Percentiles rank a stretch among this genome's conserved stretches.
Evolutionary conservation across 2,888 invertebrate species (phyloP).

Genomic region (Hoplodrina ambigua): DNA sequence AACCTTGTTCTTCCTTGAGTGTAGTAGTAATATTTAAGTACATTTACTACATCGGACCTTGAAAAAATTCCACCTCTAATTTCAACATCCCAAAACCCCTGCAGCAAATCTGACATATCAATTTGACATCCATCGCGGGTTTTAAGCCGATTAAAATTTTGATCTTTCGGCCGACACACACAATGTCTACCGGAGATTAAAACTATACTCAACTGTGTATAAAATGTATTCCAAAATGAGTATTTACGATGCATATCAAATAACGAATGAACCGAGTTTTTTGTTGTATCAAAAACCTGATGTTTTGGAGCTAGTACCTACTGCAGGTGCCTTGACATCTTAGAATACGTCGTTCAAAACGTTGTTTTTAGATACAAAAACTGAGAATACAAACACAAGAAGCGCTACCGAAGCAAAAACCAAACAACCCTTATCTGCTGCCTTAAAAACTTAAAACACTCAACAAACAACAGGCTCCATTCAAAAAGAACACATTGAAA

Average conservation of each 20-base stretch:
- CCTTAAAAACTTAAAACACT: constrained; percentile 27
- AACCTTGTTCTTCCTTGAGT: background rate
- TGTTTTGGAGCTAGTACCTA: constrained; percentile 12
- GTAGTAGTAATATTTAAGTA: too few species aligned
- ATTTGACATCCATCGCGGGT: constrained; percentile 71
- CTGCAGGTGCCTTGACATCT: constrained; percentile 26
- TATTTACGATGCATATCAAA: constrained; percentile 56
- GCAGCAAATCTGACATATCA: constrained; percentile 73
- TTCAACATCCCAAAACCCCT: constrained; percentile 65
- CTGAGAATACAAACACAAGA: constrained; percentile 24
- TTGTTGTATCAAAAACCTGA: constrained; percentile 39
- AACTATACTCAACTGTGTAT: constrained; percentile 47
- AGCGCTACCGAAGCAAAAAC: constrained; percentile 28
- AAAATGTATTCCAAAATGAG: constrained; percentile 32
- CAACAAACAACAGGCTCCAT: constrained; percentile 26
- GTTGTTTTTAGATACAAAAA: constrained; percentile 19
- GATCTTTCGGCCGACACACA: constrained; percentile 54
- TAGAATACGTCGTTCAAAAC: constrained; percentile 6
- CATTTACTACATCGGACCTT: constrained; percentile 28
- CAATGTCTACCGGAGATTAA: constrained; percentile 56
- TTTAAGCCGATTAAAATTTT: constrained; percentile 78
- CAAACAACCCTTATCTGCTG: constrained; percentile 26
- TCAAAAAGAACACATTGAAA: constrained; percentile 49
- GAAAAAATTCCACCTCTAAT: constrained; percentile 58
- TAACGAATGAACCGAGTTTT: constrained; percentile 30